A percentile compares a stretch with the other conserved stretches of the same genome.
phyloP scores from a whole-genome alignment of 2,888 invertebrate species.

The Mesorhabditis sp. region DNA sequence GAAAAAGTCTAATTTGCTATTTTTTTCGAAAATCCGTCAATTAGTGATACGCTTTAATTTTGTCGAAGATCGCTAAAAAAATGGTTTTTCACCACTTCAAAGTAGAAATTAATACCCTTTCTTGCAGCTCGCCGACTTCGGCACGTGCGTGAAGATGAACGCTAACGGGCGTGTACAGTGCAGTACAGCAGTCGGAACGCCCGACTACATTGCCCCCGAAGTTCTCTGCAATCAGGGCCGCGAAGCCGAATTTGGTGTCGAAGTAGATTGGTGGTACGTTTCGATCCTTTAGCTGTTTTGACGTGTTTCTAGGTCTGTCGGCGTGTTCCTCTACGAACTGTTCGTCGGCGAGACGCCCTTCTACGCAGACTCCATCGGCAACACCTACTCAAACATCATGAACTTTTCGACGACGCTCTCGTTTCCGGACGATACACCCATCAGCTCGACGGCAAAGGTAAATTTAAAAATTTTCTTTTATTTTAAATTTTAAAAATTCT shows the following conservation, averaged over 20 bases:
- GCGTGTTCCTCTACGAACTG: conserved; percentile 98
- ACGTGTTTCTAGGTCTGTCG: conserved; percentile 74
- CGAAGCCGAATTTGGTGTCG: conserved; percentile 89
- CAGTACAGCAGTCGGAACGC: conserved; percentile 87
- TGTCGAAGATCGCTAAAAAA: conserved; percentile 75
- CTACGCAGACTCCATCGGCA: conserved; percentile 94
- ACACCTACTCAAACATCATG: conserved; percentile 98
- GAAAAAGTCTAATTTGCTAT: no score
- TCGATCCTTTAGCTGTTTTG: conserved; percentile 70
- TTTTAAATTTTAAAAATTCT: no score
- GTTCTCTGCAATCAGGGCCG: conserved; percentile 93
- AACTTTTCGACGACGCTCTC: conserved; percentile 90
- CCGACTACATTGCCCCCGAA: conserved; percentile 98
- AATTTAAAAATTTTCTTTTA: no score
- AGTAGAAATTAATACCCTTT: no score
- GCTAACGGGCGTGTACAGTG: conserved; percentile 30
- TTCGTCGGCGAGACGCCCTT: conserved; percentile 92
- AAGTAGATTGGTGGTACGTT: conserved; percentile 68
- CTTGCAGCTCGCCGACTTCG: conserved; percentile 85
- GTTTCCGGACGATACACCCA: conserved; percentile 86
- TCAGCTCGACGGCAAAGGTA: conserved; percentile 70
- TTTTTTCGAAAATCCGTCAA: conserved; percentile 34
- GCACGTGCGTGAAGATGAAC: conserved; percentile 98
- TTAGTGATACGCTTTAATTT: conserved; percentile 88
- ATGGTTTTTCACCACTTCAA: background rate